Percentiles rank a stretch among this genome's conserved stretches.
phyloP scores from a whole-genome alignment of 2,113 vertebrate species.

The Colius striatus region DNA sequence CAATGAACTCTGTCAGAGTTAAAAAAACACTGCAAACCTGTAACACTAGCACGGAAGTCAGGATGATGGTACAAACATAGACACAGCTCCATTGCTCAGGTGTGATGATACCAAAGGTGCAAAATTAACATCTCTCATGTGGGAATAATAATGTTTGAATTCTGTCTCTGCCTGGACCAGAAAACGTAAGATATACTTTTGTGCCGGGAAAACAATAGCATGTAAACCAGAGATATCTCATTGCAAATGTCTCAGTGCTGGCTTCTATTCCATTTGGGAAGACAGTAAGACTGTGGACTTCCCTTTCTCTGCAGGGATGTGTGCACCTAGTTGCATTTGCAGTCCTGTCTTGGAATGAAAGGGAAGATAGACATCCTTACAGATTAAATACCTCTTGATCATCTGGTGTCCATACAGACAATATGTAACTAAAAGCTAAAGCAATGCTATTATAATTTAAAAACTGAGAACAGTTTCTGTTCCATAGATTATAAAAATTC shows the following conservation, averaged over 20 bases:
- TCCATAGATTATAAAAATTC: background rate
- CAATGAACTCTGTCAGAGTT: background rate
- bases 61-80: background rate
- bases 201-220: background rate
- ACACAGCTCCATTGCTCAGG: background rate
- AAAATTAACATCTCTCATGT: background rate
- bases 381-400: background rate
- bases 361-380: background rate
- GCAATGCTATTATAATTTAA: background rate
- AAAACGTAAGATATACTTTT: background rate
- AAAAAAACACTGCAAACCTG: background rate
- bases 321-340: rapidly evolving
- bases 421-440: background rate
- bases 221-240: background rate
- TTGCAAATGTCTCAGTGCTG: background rate
- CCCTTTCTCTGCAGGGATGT: background rate
- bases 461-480: background rate
- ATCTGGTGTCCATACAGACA: background rate
- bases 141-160: background rate
- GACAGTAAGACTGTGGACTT: background rate
- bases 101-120: too few relatives aligned
- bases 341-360: background rate
- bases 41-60: background rate
- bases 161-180: background rate
- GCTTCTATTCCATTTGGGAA: background rate